A percentile compares a stretch with the other conserved stretches of the same genome.
These are phyloP conservation scores for Drosophila monieri DNA, from an alignment of 2,888 invertebrate genomes.

Conservation along the genomic window DNA sequence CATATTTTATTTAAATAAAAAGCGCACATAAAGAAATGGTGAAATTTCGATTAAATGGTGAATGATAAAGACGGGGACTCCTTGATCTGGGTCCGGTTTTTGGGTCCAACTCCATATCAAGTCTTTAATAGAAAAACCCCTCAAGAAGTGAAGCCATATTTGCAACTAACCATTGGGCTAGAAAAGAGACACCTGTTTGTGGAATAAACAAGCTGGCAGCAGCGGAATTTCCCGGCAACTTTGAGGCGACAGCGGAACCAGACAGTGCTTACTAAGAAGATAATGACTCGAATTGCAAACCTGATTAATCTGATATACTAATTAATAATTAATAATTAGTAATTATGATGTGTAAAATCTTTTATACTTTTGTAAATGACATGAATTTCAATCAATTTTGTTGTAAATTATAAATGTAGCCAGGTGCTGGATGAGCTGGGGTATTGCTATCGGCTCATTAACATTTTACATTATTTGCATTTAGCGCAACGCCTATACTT, in stretches of 20 bases:
- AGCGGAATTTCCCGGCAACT: not conserved
- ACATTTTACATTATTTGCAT: conserved; percentile 50
- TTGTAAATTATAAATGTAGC: not conserved
- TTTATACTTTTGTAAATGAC: not conserved
- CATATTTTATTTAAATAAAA: no score
- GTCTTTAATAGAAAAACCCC: not conserved
- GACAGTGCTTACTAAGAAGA: no score
- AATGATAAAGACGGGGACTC: no score
- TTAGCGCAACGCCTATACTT: conserved; percentile 29
- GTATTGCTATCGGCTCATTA: conserved; percentile 56
- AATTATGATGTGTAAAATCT: no score
- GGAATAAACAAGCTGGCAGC: not conserved
- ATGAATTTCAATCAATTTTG: not conserved
- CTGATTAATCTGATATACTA: not conserved
- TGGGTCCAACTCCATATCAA: not conserved
- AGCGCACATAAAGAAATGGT: no score
- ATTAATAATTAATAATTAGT: no score
- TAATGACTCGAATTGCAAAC: not conserved
- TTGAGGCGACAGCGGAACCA: no score
- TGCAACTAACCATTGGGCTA: not conserved
- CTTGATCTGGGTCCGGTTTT: not conserved
- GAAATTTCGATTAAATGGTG: no score
- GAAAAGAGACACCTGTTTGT: not conserved
- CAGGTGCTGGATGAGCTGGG: conserved; percentile 13
- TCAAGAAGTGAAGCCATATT: not conserved